Conservation (phyloP, 1,140 invertebrate genomes). For the Meloidogyne floridensis region DNA sequence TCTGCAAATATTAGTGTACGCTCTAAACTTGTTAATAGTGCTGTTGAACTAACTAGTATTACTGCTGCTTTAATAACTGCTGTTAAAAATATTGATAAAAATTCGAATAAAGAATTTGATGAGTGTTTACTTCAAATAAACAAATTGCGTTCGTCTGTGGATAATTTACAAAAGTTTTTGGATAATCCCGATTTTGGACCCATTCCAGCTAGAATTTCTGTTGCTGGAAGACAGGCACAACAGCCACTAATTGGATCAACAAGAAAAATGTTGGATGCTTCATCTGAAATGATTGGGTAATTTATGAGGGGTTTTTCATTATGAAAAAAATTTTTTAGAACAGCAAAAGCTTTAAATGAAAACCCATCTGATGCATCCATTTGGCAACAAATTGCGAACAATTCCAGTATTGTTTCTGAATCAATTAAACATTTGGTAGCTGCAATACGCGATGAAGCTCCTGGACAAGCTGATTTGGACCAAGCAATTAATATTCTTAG, state of each 20-base stretch:
- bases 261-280: constrained; percentile 78
- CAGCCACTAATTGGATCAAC: constrained; percentile 84
- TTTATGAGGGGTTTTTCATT: not conserved
- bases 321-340: constrained; percentile 64
- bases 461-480: constrained; percentile 90
- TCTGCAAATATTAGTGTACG: constrained; percentile 90
- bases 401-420: constrained; percentile 91
- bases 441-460: constrained; percentile 79
- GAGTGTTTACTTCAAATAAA: constrained; percentile 80
- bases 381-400: constrained; percentile 87
- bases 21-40: constrained; percentile 92
- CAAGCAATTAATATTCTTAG: constrained; percentile 79
- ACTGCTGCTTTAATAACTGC: constrained; percentile 90
- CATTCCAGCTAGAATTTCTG: constrained; percentile 86
- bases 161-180: constrained; percentile 87
- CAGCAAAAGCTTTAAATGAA: constrained; percentile 84
- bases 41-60: constrained; percentile 93
- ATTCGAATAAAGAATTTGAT: constrained; percentile 29
- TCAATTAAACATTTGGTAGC: constrained; percentile 82
- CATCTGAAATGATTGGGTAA: constrained; percentile 79
- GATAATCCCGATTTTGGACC: constrained; percentile 88
- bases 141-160: constrained; percentile 85
- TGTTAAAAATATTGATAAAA: constrained; percentile 80
- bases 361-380: constrained; percentile 86
- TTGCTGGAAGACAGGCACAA: constrained; percentile 73